phyloP scores from a whole-genome alignment of 2,113 vertebrate genomes.

The Tetraodon nigroviridis region DNA sequence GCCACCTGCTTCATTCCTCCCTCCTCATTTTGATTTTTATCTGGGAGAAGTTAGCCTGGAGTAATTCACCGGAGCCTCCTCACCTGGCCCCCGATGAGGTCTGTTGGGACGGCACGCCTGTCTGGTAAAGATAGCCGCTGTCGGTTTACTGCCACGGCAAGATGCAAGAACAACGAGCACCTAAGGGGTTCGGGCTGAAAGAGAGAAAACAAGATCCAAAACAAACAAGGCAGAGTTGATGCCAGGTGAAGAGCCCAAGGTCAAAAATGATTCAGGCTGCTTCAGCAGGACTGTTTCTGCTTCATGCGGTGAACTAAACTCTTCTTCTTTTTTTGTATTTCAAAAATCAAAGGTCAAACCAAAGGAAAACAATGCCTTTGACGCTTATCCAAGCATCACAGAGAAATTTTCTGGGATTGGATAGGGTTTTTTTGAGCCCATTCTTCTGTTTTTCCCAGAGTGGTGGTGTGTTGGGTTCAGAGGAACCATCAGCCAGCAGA shows the following conservation, averaged over 20 bases:
- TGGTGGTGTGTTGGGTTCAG: conserved; percentile 58
- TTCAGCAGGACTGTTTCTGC: too few species aligned
- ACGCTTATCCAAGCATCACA: not conserved
- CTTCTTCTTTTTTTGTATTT: too few species aligned
- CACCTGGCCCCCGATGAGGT: conserved; percentile 52
- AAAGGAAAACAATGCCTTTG: too few species aligned
- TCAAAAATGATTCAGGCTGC: too few species aligned
- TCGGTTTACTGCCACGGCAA: conserved; percentile 45
- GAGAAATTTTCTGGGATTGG: conserved; percentile 8
- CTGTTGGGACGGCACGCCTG: conserved; percentile 26
- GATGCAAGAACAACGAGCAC: conserved; percentile 26
- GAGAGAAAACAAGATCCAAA: conserved; percentile 10
- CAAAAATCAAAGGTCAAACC: too few species aligned
- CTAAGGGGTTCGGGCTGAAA: conserved; percentile 16
- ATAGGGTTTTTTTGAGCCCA: conserved; percentile 21
- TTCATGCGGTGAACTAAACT: conserved; percentile 4
- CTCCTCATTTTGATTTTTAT: conserved; percentile 12
- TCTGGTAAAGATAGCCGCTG: conserved; percentile 34
- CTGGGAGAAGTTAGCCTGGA: conserved; percentile 49
- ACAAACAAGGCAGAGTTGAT: conserved; percentile 22
- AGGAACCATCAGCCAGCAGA: conserved; percentile 60
- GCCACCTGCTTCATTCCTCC: conserved; percentile 10
- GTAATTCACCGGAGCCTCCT: conserved; percentile 68
- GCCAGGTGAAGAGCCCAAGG: conserved; percentile 23
- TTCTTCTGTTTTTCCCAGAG: conserved; percentile 42